phyloP scores from a whole-genome alignment of 2,888 invertebrate species.

The Acronicta aceris region DNA sequence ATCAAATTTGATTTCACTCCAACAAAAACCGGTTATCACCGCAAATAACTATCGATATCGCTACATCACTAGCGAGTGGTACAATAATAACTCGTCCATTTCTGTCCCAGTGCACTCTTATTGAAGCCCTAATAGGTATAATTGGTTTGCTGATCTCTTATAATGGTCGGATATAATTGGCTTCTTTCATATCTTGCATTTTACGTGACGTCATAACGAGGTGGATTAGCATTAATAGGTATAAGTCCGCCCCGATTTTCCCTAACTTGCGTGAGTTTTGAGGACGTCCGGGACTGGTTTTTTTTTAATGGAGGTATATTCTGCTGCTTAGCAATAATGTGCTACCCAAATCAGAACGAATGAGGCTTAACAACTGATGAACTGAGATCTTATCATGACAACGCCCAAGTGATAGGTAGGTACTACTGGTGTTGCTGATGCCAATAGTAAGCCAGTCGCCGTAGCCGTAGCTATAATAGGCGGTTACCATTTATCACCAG shows the following conservation, averaged over 20 bases:
- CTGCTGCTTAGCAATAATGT: no score
- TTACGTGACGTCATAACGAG: conserved; percentile 3
- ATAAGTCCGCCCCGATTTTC: background rate
- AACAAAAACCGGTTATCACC: conserved; percentile 37
- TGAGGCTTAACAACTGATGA: no score
- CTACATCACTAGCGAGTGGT: conserved; percentile 38
- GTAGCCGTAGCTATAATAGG: no score
- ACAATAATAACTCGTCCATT: conserved; percentile 42
- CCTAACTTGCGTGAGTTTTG: background rate
- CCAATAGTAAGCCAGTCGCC: no score
- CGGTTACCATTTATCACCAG: no score
- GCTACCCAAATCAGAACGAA: no score
- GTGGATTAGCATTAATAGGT: conserved; percentile 3
- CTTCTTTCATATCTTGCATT: conserved; percentile 12
- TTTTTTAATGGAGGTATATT: background rate
- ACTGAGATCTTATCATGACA: no score
- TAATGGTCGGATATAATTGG: conserved; percentile 30
- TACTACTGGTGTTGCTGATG: no score
- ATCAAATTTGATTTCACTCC: background rate
- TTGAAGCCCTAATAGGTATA: conserved; percentile 26
- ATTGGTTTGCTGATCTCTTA: conserved; percentile 36
- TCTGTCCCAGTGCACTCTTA: conserved; percentile 13
- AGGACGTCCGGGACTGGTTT: background rate
- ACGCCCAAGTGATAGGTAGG: no score
- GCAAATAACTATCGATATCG: conserved; percentile 30